Conservation (phyloP, 2,113 vertebrate genomes). For the Lichenostomus cassidix region DNA sequence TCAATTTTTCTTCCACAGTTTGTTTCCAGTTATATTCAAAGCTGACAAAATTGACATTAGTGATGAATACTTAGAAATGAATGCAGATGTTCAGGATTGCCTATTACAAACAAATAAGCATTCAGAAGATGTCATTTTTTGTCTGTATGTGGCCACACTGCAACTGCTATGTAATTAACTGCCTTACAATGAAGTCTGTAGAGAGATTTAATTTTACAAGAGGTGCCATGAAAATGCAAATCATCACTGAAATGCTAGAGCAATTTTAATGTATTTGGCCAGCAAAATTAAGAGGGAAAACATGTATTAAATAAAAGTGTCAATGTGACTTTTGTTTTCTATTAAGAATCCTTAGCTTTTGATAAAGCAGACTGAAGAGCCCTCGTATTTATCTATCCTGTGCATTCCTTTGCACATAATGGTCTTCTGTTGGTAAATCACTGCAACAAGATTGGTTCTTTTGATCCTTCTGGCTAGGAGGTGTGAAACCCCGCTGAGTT, state of each 20-base stretch:
- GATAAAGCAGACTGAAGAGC: background rate
- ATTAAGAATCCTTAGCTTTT: background rate
- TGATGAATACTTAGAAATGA: background rate
- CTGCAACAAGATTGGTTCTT: background rate
- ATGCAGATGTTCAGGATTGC: background rate
- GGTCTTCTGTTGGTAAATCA: background rate
- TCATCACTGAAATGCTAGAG: background rate
- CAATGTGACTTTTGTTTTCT: background rate
- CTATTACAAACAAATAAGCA: background rate
- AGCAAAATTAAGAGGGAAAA: background rate
- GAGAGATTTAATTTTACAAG: background rate
- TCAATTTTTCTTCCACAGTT: background rate
- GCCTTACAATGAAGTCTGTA: background rate
- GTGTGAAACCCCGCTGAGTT: background rate
- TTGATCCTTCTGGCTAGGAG: background rate
- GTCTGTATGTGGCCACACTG: background rate
- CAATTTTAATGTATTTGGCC: background rate
- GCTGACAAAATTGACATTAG: background rate
- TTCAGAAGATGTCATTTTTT: background rate
- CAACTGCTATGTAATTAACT: background rate
- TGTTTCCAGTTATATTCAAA: background rate
- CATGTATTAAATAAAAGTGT: background rate
- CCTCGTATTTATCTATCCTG: background rate
- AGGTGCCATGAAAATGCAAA: background rate
- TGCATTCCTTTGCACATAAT: background rate